Evolutionary conservation across 2,113 vertebrate genomes (phyloP).

Genomic region (Neogobius melanostomus): DNA sequence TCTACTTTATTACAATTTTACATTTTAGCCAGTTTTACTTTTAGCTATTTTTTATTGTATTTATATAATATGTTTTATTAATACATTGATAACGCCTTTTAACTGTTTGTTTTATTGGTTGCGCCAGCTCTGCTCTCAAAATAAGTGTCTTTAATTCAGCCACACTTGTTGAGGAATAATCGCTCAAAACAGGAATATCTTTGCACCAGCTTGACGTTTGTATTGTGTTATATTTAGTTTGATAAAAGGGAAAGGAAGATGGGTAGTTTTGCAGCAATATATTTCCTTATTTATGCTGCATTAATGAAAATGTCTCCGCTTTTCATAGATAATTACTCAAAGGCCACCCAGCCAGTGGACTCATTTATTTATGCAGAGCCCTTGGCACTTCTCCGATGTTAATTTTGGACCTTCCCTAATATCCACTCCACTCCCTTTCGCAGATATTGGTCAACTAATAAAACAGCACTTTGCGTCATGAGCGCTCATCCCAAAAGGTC

Average conservation of each 20-base stretch:
- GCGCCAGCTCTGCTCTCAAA: too few species aligned
- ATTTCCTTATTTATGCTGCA: neutral
- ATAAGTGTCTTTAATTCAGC: too few species aligned
- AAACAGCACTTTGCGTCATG: slow-evolving; percentile 36
- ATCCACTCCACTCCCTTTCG: neutral
- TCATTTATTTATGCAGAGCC: slow-evolving; percentile 1
- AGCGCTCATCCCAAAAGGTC: slow-evolving; percentile 45
- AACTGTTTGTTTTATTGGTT: too few species aligned
- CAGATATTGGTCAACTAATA: slow-evolving; percentile 27
- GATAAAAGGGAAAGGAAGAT: neutral
- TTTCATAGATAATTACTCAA: slow-evolving; percentile 3
- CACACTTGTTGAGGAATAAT: too few species aligned
- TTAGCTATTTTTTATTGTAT: too few species aligned
- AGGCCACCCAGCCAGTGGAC: slow-evolving; percentile 3
- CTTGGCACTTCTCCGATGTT: neutral
- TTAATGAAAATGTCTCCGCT: neutral
- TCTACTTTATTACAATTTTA: too few species aligned
- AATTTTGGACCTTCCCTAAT: slow-evolving; percentile 5
- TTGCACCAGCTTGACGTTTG: too few species aligned
- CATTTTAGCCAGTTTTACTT: too few species aligned
- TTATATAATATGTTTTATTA: too few species aligned
- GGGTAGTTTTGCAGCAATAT: neutral
- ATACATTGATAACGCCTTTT: too few species aligned
- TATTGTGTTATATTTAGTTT: neutral
- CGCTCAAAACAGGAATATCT: too few species aligned